A percentile compares a stretch with the other conserved stretches of the same genome.
phyloP scores from a whole-genome alignment of 92 coral and sea anemone genomes.

The Porites cylindrica region DNA sequence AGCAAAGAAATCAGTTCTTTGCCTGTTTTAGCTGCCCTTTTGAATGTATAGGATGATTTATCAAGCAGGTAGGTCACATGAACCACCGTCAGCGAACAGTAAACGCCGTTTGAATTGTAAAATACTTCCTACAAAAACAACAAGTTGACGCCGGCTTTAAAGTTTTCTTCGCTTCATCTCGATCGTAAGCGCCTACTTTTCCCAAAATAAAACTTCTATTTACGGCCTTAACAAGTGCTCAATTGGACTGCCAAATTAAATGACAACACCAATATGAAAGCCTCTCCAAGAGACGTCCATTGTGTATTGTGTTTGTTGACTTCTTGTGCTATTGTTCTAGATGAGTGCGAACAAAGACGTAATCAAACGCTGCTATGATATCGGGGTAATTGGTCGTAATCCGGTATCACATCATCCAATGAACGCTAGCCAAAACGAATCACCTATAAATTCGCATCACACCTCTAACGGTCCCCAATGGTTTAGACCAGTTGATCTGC shows the following conservation, averaged over 20 bases:
- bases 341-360: conserved; percentile 47
- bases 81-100: too few relatives aligned
- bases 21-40: not conserved
- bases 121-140: not conserved
- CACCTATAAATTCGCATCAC: conserved; percentile 49
- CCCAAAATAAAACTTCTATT: conserved; percentile 39
- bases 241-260: conserved; percentile 59
- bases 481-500: conserved; percentile 13
- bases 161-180: conserved; percentile 29
- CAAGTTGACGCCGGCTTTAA: conserved; percentile 8
- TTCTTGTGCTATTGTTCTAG: conserved; percentile 45
- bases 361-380: conserved; percentile 42
- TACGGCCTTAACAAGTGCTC: conserved; percentile 51
- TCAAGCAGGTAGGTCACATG: not conserved
- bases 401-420: conserved; percentile 51
- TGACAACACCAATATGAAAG: conserved; percentile 47
- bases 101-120: not conserved
- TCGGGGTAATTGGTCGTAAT: conserved; percentile 54
- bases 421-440: conserved; percentile 44
- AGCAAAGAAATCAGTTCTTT: not conserved
- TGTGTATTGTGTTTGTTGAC: conserved; percentile 59
- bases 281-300: conserved; percentile 35
- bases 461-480: conserved; percentile 54
- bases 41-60: not conserved
- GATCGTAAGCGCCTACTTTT: not conserved